Evolutionary conservation across 1,140 invertebrate species (phyloP), one percentile per base, ranked within the genome.

Genomic region (Harpegnathos saltator): DNA sequence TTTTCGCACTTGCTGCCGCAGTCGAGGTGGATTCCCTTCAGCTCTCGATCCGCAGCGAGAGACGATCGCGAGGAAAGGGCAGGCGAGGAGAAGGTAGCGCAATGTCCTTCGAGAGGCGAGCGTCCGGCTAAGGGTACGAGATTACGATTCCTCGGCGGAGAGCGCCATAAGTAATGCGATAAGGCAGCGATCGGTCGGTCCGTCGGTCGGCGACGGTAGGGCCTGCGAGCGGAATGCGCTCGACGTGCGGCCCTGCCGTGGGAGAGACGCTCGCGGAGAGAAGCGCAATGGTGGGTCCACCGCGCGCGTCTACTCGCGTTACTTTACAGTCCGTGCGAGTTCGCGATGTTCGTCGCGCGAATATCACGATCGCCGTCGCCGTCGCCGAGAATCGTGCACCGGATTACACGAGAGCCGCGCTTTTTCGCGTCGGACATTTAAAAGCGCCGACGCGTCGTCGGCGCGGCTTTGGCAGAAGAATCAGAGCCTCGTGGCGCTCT

Each of bases 241-340:
- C 86, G 87, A 89, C 85, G 85, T 85, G 86, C 88, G 89, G 90
- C 83, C 88, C 90, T 90, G 89, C 89, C 89, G 87, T 89, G 88
- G 88, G 88, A 90, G 88, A 90, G 89, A 90, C 89, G 74, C 72
- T 83, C 85, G 26, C 68, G n/a, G 71, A 9, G 63, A 86, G 74
- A 58, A 81, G 85, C 78, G 62, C 81, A 74, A 82, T 63, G n/a
- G 12, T 52, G 17, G 22, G 58, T 19, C 44, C 68, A 33, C 26
- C 44, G 24, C 54, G 59, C 44, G 24, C 54, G 59, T 33, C 68
- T 24, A 29, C 29, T n/a, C 54, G 82, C 50, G 48, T 85, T 74
- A 65, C 50, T 82, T 74, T 82, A 85, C 52, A 33, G 29, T 56
- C 75, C 14, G 33, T 44, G 52, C 44, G 9, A 73, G 56, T 33